phyloP scores from a whole-genome alignment of 2,113 vertebrate species.

The Menidia beryllina region DNA sequence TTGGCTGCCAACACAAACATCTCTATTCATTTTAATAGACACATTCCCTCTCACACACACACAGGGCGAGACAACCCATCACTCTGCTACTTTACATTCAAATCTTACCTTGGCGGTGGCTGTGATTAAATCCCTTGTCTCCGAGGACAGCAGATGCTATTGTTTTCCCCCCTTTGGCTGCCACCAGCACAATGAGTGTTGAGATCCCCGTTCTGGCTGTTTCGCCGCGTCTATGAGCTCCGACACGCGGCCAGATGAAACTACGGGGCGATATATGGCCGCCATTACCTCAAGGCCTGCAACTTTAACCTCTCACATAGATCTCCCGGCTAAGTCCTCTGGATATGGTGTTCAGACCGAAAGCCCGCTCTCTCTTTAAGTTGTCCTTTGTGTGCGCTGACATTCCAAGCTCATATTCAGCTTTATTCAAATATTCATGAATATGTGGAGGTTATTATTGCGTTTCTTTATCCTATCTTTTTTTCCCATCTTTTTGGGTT shows the following conservation, averaged over 20 bases:
- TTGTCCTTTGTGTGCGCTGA: slow-evolving; percentile 32
- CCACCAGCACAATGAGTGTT: slow-evolving; percentile 72
- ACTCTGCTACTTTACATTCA: slow-evolving; percentile 72
- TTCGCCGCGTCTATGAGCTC: slow-evolving; percentile 60
- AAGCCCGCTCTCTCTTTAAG: slow-evolving; percentile 27
- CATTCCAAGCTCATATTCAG: background rate
- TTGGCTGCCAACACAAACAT: slow-evolving; percentile 66
- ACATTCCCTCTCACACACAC: slow-evolving; percentile 21
- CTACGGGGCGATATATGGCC: slow-evolving; percentile 65
- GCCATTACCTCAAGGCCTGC: slow-evolving; percentile 64
- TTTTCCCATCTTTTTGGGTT: slow-evolving; percentile 6
- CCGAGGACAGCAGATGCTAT: slow-evolving; percentile 73
- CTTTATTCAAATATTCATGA: slow-evolving; percentile 55
- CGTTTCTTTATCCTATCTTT: slow-evolving; percentile 2
- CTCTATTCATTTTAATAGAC: slow-evolving; percentile 50
- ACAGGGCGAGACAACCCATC: slow-evolving; percentile 34
- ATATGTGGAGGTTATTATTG: slow-evolving; percentile 45
- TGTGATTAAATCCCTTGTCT: slow-evolving; percentile 75
- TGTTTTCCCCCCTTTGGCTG: slow-evolving; percentile 72
- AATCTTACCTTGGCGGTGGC: slow-evolving; percentile 69
- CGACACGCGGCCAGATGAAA: slow-evolving; percentile 64
- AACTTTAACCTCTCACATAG: slow-evolving; percentile 68
- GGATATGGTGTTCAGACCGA: slow-evolving; percentile 40
- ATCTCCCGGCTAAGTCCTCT: slow-evolving; percentile 51
- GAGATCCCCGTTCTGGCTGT: slow-evolving; percentile 68